Base-by-base conservation (phyloP, 1,140 invertebrate species). In the Eriocheir sinensis region DNA sequence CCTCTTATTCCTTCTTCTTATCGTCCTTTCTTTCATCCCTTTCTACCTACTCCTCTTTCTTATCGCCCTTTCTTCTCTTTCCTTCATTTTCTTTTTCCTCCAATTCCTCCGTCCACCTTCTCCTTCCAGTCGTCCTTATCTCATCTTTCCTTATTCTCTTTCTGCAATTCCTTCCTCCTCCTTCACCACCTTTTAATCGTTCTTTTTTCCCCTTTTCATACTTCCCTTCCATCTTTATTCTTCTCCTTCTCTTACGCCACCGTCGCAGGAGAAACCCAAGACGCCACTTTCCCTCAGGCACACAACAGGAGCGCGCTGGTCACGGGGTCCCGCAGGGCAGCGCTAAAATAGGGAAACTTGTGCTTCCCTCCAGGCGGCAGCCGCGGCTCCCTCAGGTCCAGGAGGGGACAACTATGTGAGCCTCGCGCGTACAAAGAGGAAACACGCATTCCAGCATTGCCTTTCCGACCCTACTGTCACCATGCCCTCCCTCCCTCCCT, bases 301-400 rank as follows among this genome's bases (percentile, higher is more conserved):
- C 44, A n/a, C 27, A 21, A n/a, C 21, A n/a, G n/a, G 60, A n/a
- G 60, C 60, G 27, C 21, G 27, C 60, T 72, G n/a, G 60, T n/a
- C 21, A 21, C 27, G 2, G 60, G 60, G 21, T 72, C 60, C 60
- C 60, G 21, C 4, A 72, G n/a, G 60, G 60, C 27, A 72, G 60
- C 60, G 60, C n/a, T 72, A 72, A 72, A 72, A 72, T 72, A 72
- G 60, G n/a, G 60, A 72, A 72, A 72, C 60, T 72, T 72, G 60
- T 72, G 60, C 60, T 27, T n/a, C 60, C 60, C 60, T 72, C 21
- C 60, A 72, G 60, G 60, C 60, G 17, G 6, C 21, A n/a, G 60
- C n/a, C 60, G 60, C n/a, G 21, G 27, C 60, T 72, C 60, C 60
- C 60, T n/a, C 60, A n/a, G 60, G 60, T 72, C 21, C 60, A n/a